Percentiles rank a stretch among this genome's conserved stretches.
phyloP scores from a whole-genome alignment of 2,113 vertebrate species.

The Tyrannus savana region DNA sequence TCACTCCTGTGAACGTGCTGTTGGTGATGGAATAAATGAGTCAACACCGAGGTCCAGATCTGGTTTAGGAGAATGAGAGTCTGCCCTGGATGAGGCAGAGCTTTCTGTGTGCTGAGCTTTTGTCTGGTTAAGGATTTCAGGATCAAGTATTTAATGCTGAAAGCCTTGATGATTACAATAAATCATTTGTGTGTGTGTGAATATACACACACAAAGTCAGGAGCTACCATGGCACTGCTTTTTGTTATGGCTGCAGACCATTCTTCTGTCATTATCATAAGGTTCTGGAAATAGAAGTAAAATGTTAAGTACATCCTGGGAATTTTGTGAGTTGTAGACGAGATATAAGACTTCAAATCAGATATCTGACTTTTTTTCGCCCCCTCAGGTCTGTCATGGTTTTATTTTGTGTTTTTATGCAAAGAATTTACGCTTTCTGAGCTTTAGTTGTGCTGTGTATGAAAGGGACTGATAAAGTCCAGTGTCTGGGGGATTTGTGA shows the following conservation, averaged over 20 bases:
- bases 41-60: neutral
- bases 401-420: neutral
- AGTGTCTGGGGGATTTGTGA: neutral
- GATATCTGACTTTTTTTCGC: neutral
- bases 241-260: neutral
- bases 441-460: neutral
- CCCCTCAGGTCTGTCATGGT: neutral
- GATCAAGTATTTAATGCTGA: neutral
- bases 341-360: neutral
- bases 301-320: neutral
- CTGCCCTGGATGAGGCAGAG: neutral
- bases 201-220: neutral
- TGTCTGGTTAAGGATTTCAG: neutral
- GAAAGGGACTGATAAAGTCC: neutral
- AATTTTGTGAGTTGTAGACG: neutral
- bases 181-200: neutral
- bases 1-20: neutral
- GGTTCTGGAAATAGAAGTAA: neutral
- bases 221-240: neutral
- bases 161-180: neutral
- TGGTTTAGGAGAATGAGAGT: neutral
- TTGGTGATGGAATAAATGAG: neutral
- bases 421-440: neutral
- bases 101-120: neutral
- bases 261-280: neutral